Base-by-base conservation (phyloP, 2,888 invertebrate genomes). In the Chaitophorus viminalis region DNA sequence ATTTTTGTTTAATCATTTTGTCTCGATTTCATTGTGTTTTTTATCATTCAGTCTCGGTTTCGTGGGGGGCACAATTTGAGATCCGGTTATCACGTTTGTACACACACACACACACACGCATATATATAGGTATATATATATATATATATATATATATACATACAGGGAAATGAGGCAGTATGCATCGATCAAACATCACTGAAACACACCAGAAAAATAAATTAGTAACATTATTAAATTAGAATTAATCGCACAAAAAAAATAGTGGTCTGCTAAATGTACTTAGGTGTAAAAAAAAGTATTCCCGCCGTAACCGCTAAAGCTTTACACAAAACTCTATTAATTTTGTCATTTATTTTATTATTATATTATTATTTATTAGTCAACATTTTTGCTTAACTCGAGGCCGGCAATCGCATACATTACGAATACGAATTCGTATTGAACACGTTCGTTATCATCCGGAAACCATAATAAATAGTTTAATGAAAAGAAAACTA, bases 1-100 rank as follows among this genome's bases (percentile, higher is more conserved):
- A 39, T 74, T 79, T 39, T 36, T 36, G 39, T 76, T 77, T 78
- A 79, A 77, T 87, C 29, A n/a, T 81, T 79, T 79, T 60, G 70
- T 79, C 74, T 81, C 60, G 74, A 86, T 86, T 86, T 79, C 54
- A 86, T 87, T 81, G 79, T 72, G 87, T 79, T 29, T 72, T 46
- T 14, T 65, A 29, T 65, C 72, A 46, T 79, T 87, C 87, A 87
- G 87, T 87, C 87, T 87, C 87, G 87, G 72, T 87, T 81, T 87
- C 79, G 74, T n/a, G 54, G 79, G 79, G 60, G 11, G 79, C 79
- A 46, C 87, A 74, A 33, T 81, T 87, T 87, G 87, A 87, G 87
- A 87, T 87, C 87, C 87, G 87, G 87, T 87, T 87, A 87, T 87
- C 87, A 87, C 79, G 60, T 87, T 81, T 60, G 46, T 77, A 68